A percentile compares a stretch with the other conserved stretches of the same genome.
Evolutionary conservation across 2,888 invertebrate genomes (phyloP).

Genomic region (Cosmia pyralina): DNA sequence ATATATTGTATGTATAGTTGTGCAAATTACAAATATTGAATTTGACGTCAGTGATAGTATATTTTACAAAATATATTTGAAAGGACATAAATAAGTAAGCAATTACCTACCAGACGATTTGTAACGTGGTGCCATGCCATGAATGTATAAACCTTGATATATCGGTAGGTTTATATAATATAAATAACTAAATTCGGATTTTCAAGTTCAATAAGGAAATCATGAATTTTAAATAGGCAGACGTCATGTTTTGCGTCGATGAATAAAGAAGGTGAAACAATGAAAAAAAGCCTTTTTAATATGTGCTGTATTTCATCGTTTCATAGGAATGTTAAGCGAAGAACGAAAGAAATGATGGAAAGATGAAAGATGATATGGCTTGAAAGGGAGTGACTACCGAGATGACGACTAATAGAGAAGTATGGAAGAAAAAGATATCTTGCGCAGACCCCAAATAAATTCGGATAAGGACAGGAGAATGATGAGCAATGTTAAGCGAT

Average conservation of each 20-base stretch:
- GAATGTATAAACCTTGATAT: slow-evolving; percentile 7
- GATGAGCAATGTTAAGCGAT: too few relatives aligned
- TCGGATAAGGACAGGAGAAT: too few relatives aligned
- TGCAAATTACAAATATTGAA: neutral
- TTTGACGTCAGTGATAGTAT: neutral
- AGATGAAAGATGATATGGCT: too few relatives aligned
- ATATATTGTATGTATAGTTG: neutral
- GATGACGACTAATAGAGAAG: too few relatives aligned
- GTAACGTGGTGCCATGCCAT: neutral
- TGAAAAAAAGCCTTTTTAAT: neutral
- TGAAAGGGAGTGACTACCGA: too few relatives aligned
- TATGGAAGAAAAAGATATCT: too few relatives aligned
- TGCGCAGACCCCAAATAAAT: too few relatives aligned
- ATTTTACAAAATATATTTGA: neutral
- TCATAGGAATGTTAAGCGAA: too few relatives aligned
- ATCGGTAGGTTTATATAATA: neutral
- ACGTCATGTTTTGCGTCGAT: slow-evolving; percentile 4
- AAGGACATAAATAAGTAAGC: neutral
- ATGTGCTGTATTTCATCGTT: neutral
- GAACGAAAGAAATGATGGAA: too few relatives aligned
- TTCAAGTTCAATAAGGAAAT: slow-evolving; percentile 30
- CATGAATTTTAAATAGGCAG: slow-evolving; percentile 1
- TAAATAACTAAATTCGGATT: slow-evolving; percentile 3
- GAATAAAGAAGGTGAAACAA: neutral
- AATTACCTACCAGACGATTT: neutral